Conservation (phyloP, 1,140 invertebrate genomes). For the Neodiprion pinetum region DNA sequence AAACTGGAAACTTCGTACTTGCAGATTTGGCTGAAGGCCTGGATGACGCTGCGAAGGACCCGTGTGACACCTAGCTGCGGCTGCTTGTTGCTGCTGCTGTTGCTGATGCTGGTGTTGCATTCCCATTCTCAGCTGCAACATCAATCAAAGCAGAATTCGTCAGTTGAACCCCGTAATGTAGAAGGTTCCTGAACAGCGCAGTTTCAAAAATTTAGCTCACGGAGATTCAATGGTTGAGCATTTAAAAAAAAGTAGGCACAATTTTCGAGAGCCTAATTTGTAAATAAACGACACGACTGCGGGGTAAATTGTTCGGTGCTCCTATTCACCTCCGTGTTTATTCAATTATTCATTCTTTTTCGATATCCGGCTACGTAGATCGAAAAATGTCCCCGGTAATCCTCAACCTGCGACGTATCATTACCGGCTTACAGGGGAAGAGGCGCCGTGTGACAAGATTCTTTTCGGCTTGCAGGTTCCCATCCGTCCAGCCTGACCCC, state of each 20-base stretch:
- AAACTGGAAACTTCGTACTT: slow-evolving; percentile 3
- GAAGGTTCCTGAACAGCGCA: too few species aligned
- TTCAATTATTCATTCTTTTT: too few species aligned
- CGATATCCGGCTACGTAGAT: too few species aligned
- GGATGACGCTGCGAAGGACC: not conserved
- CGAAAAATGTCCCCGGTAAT: slow-evolving; percentile 27
- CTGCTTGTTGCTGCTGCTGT: too few species aligned
- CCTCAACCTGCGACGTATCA: slow-evolving; percentile 41
- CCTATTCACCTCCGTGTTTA: too few species aligned
- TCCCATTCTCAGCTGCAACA: not conserved
- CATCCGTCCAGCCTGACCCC: not conserved
- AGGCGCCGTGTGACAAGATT: slow-evolving; percentile 4
- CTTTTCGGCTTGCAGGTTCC: not conserved
- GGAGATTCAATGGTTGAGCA: too few species aligned
- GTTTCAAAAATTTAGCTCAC: too few species aligned
- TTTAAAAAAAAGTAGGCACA: too few species aligned
- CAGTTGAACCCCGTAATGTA: too few species aligned
- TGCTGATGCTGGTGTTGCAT: not conserved
- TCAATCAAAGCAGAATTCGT: not conserved
- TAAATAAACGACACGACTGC: too few species aligned
- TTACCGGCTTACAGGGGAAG: slow-evolving; percentile 31
- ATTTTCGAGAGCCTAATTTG: too few species aligned
- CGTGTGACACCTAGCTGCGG: not conserved
- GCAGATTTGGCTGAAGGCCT: slow-evolving; percentile 1
- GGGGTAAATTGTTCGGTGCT: too few species aligned